Evolutionary conservation across 2,113 vertebrate species (phyloP).

Genomic region (Grammatotria lemairii): DNA sequence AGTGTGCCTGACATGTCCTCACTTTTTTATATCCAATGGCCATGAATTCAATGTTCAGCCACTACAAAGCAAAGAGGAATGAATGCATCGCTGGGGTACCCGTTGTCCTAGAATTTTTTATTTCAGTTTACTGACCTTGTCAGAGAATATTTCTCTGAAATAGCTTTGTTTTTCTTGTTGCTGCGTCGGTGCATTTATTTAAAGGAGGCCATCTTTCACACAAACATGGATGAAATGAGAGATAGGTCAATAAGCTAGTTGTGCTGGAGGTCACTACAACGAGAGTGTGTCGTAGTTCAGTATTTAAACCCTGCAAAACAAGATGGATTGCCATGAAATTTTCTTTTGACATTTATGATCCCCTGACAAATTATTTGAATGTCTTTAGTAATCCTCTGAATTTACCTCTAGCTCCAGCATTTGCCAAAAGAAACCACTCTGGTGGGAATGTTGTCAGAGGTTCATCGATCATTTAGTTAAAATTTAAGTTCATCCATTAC

Average conservation of each 20-base stretch:
- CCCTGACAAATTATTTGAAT: not conserved
- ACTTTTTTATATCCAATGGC: not conserved
- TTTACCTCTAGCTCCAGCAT: not conserved
- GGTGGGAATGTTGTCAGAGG: not conserved
- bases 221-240: not conserved
- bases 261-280: not conserved
- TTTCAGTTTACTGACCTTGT: conserved; percentile 13
- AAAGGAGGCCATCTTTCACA: not conserved
- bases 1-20: not conserved
- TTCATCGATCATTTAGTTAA: not conserved
- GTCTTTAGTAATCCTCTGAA: not conserved
- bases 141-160: conserved; percentile 2
- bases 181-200: not conserved
- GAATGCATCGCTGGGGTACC: not conserved
- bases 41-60: not conserved
- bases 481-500: not conserved
- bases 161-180: not conserved
- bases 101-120: not conserved
- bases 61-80: conserved; percentile 2
- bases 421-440: not conserved
- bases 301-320: not conserved
- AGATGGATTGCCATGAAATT: not conserved
- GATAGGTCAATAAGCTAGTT: not conserved
- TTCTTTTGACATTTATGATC: not conserved
- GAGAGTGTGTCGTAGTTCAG: not conserved